These are phyloP conservation scores for Halcyon leucocephala DNA, from an alignment of 2,797 vertebrate species.

Conservation along the genomic window DNA sequence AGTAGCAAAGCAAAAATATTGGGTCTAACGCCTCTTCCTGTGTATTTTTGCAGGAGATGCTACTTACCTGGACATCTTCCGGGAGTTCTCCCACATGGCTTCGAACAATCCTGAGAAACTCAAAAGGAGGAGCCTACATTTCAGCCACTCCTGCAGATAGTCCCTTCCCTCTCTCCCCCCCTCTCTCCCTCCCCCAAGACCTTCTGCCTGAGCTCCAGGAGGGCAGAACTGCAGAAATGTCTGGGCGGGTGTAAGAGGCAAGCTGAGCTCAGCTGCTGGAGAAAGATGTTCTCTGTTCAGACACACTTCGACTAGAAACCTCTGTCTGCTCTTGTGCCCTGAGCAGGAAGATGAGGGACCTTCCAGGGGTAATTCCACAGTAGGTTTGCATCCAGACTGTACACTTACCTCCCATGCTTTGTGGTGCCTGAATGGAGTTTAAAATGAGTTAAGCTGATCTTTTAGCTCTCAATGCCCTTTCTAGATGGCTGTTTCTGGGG, in stretches of 20 bases:
- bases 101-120: conserved; percentile 92
- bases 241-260: background rate
- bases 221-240: rapidly evolving
- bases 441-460: background rate
- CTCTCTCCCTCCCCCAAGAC: background rate
- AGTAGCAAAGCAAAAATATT: background rate
- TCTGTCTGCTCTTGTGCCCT: background rate
- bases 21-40: conserved; percentile 6
- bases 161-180: background rate
- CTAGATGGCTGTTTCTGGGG: background rate
- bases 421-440: background rate
- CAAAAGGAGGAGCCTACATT: conserved; percentile 86
- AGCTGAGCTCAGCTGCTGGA: background rate
- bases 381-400: rapidly evolving
- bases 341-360: background rate
- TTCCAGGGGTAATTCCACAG: background rate
- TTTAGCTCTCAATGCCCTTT: background rate
- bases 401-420: rapidly evolving
- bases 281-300: background rate
- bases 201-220: background rate
- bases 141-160: conserved; percentile 85
- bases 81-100: conserved; percentile 92
- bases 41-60: conserved; percentile 84
- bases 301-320: background rate
- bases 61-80: conserved; percentile 90